These are phyloP conservation scores for Zosterops pallidus DNA, from an alignment of 2,113 vertebrate genomes.

Conservation along the genomic window DNA sequence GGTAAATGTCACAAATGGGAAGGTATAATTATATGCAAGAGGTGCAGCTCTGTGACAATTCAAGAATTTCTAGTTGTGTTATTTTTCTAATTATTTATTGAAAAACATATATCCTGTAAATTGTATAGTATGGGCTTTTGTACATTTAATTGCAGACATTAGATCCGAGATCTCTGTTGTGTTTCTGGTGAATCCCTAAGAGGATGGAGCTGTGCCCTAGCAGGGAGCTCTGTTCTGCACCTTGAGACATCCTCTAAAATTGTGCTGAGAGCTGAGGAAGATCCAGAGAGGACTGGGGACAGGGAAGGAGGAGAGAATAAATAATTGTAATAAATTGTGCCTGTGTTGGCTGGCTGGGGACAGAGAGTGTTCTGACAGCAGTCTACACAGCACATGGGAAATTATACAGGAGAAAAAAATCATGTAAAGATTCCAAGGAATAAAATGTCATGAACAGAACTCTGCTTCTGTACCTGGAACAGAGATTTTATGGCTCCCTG, in stretches of 20 bases:
- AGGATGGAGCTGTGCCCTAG: background rate
- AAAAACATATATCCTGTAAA: fast-evolving
- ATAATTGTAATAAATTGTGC: too few species aligned
- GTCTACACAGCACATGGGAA: background rate
- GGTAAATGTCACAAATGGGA: too few species aligned
- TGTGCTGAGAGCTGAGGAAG: background rate
- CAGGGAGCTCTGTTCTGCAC: background rate
- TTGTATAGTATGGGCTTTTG: fast-evolving
- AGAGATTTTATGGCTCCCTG: background rate
- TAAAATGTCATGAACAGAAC: background rate
- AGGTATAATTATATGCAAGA: background rate
- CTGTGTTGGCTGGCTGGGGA: background rate
- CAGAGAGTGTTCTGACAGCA: background rate
- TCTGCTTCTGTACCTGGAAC: background rate
- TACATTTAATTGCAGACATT: fast-evolving
- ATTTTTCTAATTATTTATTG: background rate
- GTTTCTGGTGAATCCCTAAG: background rate
- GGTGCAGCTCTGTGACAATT: background rate
- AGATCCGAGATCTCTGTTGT: fast-evolving
- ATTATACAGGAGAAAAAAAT: background rate
- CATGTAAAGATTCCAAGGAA: background rate
- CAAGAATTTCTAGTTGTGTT: fast-evolving
- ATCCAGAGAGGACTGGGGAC: background rate
- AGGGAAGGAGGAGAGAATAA: background rate
- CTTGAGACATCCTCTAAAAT: background rate